A percentile compares a stretch with the other conserved stretches of the same genome.
These are phyloP conservation scores for Dioctria linearis DNA, from an alignment of 2,888 invertebrate genomes.

Conservation along the genomic window DNA sequence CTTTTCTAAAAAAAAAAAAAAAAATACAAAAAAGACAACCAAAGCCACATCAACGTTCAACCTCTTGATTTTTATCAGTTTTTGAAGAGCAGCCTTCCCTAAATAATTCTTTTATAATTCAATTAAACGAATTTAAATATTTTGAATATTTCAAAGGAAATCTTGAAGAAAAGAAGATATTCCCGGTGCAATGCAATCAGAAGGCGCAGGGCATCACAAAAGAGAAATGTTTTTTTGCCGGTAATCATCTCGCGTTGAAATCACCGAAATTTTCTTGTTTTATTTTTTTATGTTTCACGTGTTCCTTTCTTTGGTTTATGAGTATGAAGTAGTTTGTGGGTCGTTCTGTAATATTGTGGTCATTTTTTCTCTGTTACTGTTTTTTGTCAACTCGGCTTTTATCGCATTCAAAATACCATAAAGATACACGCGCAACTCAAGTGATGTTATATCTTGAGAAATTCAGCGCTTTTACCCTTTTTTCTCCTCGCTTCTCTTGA, in stretches of 20 bases:
- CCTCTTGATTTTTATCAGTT: neutral
- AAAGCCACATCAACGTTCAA: neutral
- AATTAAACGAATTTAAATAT: conserved; percentile 50
- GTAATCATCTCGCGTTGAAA: conserved; percentile 42
- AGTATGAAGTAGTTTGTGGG: conserved; percentile 47
- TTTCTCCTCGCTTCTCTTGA: conserved; percentile 21
- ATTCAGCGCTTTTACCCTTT: conserved; percentile 28
- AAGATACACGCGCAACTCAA: conserved; percentile 30
- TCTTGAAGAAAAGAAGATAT: conserved; percentile 39
- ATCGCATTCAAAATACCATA: conserved; percentile 25
- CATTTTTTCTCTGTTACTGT: conserved; percentile 36
- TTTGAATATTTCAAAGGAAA: conserved; percentile 23
- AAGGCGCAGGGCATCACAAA: conserved; percentile 16
- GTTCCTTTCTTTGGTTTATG: conserved; percentile 40
- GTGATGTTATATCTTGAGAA: conserved; percentile 43
- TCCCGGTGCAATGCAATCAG: conserved; percentile 4
- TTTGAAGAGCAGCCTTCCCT: neutral
- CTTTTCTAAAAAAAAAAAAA: too few relatives aligned
- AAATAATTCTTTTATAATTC: conserved; percentile 33
- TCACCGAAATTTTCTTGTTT: conserved; percentile 44
- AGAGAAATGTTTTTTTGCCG: conserved; percentile 28
- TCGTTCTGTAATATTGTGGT: conserved; percentile 44
- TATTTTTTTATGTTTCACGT: conserved; percentile 14
- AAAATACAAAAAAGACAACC: too few relatives aligned
- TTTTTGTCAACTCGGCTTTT: conserved; percentile 48